Percentiles rank a stretch among this genome's conserved stretches.
phyloP scores from a whole-genome alignment of 2,888 invertebrate genomes.

The Pedicia rivosa region DNA sequence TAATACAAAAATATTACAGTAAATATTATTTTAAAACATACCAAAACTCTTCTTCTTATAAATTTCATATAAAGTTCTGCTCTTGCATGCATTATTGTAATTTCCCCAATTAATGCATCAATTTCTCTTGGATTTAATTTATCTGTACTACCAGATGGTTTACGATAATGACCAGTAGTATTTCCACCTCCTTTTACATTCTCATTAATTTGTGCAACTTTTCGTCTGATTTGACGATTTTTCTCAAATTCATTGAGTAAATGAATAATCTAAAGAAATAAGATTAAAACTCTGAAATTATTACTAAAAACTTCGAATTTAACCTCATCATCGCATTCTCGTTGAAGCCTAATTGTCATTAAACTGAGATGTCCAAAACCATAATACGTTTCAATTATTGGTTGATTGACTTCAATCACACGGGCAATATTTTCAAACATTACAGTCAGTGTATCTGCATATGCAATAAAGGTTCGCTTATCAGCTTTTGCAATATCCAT shows the following conservation, averaged over 20 bases:
- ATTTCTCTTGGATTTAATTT: constrained; percentile 65
- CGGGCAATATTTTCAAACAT: constrained; percentile 75
- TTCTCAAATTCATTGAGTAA: constrained; percentile 59
- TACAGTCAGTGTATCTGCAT: constrained; percentile 69
- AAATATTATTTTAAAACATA: constrained; percentile 25
- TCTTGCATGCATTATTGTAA: constrained; percentile 79
- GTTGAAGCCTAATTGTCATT: constrained; percentile 56
- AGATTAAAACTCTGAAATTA: not conserved
- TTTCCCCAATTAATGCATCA: constrained; percentile 77
- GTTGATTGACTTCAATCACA: constrained; percentile 73
- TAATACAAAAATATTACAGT: constrained; percentile 1
- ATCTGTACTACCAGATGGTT: constrained; percentile 31
- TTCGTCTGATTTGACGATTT: constrained; percentile 44
- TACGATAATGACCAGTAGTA: constrained; percentile 24
- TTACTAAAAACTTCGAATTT: constrained; percentile 12
- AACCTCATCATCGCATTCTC: constrained; percentile 57
- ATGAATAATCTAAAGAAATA: constrained; percentile 17
- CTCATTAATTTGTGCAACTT: constrained; percentile 45
- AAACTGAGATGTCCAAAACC: constrained; percentile 60
- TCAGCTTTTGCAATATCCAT: constrained; percentile 47
- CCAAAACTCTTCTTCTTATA: constrained; percentile 56
- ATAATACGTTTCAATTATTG: constrained; percentile 77
- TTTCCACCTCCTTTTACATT: constrained; percentile 28
- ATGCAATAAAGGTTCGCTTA: constrained; percentile 58
- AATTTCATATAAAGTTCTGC: constrained; percentile 85